These are phyloP conservation scores for Microtus oregoni DNA, from an alignment of 2,113 vertebrate genomes.

Conservation along the genomic window DNA sequence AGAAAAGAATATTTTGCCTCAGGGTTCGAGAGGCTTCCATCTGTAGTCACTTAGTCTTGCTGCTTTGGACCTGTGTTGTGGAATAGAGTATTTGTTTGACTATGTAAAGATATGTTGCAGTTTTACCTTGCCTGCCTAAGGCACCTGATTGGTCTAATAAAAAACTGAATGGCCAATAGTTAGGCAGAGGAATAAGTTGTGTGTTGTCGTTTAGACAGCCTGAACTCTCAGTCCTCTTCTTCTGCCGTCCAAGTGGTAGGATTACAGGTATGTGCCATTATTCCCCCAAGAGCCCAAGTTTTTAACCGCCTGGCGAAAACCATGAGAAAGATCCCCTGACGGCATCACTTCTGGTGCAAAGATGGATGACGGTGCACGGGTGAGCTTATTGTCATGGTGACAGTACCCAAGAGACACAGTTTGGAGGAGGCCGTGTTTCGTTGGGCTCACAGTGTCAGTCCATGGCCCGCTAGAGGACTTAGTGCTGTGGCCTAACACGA, in stretches of 20 bases:
- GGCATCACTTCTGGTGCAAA: background rate
- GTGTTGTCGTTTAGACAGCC: background rate
- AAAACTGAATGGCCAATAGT: too few relatives aligned
- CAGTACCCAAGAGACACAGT: background rate
- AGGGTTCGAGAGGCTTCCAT: too few relatives aligned
- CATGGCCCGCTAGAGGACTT: background rate
- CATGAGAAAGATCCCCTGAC: background rate
- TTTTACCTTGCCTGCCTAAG: too few relatives aligned
- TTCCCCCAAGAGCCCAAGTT: background rate
- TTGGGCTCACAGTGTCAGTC: background rate
- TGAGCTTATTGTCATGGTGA: background rate
- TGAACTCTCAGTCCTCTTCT: background rate
- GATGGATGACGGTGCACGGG: background rate
- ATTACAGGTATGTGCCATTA: background rate
- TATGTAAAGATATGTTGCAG: too few relatives aligned
- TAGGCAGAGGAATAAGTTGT: too few relatives aligned
- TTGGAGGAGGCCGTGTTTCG: background rate
- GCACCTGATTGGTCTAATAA: too few relatives aligned
- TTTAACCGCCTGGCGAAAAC: background rate
- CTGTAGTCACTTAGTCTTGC: too few relatives aligned
- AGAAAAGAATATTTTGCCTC: too few relatives aligned
- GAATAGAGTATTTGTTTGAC: too few relatives aligned
- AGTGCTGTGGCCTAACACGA: background rate
- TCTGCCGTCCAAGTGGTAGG: background rate
- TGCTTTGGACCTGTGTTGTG: too few relatives aligned